Conservation (phyloP, 2,113 vertebrate species). For the Diadophis punctatus region DNA sequence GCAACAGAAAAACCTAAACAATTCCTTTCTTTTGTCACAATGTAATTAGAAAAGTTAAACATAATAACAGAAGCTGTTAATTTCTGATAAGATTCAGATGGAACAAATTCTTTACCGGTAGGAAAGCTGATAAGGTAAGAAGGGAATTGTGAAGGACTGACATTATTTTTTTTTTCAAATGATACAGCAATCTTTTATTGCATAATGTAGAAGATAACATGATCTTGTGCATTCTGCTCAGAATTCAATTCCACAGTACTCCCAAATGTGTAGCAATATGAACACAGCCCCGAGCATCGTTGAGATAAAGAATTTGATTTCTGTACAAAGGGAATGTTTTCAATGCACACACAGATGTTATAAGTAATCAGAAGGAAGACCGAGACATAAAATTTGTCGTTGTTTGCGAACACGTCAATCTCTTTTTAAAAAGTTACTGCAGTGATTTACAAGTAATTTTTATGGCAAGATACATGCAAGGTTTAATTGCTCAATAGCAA, state of each 20-base stretch:
- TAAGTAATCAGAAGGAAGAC: background rate
- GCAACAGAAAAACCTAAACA: background rate
- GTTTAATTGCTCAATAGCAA: background rate
- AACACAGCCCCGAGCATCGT: background rate
- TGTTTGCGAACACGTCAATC: background rate
- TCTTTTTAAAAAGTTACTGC: background rate
- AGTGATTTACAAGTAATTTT: background rate
- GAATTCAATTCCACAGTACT: background rate
- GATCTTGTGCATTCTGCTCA: background rate
- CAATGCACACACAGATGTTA: background rate
- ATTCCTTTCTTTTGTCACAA: background rate
- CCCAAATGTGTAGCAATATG: background rate
- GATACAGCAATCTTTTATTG: background rate
- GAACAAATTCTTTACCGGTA: background rate
- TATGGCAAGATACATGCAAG: background rate
- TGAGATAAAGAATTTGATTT: background rate
- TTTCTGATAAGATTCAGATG: conserved; percentile 16
- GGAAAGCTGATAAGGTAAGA: background rate
- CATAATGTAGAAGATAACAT: background rate
- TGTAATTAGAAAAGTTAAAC: conserved; percentile 8
- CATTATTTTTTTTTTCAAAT: background rate
- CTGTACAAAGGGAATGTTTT: background rate
- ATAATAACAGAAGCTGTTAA: conserved; percentile 4
- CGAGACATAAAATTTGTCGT: background rate
- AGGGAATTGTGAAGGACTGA: background rate